Percentiles rank a stretch among this genome's conserved stretches.
These are phyloP conservation scores for Procambarus clarkii DNA, from an alignment of 1,140 invertebrate species.

Conservation along the genomic window DNA sequence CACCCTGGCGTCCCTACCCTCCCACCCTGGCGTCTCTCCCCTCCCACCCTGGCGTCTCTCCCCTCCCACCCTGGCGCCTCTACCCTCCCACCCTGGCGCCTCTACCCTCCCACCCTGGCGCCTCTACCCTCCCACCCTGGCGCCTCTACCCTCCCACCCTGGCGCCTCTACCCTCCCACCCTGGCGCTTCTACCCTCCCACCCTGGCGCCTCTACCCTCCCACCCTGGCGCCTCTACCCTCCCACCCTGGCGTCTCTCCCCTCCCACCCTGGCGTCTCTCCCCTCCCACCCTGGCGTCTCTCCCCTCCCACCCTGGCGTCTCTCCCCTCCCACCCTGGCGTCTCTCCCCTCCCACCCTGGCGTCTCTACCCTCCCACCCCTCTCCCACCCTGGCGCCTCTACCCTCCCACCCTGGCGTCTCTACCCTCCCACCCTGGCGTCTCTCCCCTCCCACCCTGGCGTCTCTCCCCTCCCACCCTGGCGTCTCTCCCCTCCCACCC, in stretches of 20 bases:
- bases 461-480: neutral
- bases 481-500: neutral
- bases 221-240: too few relatives aligned
- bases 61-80: too few relatives aligned
- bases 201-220: neutral
- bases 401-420: too few relatives aligned
- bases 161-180: neutral
- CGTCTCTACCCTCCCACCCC: neutral
- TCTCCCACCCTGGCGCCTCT: too few relatives aligned
- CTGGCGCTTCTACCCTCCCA: too few relatives aligned
- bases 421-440: neutral
- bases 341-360: neutral
- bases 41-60: neutral
- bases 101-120: too few relatives aligned
- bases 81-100: neutral
- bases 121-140: neutral
- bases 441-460: too few relatives aligned
- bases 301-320: neutral
- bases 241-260: too few relatives aligned
- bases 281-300: neutral
- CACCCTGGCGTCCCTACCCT: too few relatives aligned
- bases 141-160: neutral
- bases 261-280: too few relatives aligned
- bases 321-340: neutral
- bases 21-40: too few relatives aligned